A percentile compares a stretch with the other conserved stretches of the same genome.
phyloP scores from a whole-genome alignment of 2,888 invertebrate genomes.

The Melanargia galathea region DNA sequence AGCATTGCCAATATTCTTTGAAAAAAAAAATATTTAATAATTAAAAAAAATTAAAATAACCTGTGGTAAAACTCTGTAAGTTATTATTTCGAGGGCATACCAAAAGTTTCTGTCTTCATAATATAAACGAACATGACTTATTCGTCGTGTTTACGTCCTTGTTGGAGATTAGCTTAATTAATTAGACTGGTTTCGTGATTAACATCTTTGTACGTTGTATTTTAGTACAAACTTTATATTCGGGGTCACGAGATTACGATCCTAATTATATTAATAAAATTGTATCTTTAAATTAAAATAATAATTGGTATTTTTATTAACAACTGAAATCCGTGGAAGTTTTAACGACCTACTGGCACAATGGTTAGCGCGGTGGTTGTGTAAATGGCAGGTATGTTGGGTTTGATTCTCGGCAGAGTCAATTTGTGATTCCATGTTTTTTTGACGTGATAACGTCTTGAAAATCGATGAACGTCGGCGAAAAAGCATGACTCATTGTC shows the following conservation, averaged over 20 bases:
- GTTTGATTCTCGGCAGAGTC: too few species aligned
- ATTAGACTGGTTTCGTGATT: slow-evolving; percentile 36
- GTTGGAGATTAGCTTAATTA: slow-evolving; percentile 43
- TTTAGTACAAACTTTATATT: slow-evolving; percentile 27
- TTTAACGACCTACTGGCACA: not conserved
- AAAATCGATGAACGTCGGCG: too few species aligned
- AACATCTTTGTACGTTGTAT: slow-evolving; percentile 23
- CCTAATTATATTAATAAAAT: not conserved
- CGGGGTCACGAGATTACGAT: slow-evolving; percentile 23
- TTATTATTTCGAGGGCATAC: not conserved
- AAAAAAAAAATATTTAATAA: too few species aligned
- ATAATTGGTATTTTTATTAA: slow-evolving; percentile 6
- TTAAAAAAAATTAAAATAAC: too few species aligned
- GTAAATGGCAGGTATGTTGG: too few species aligned
- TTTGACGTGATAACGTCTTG: too few species aligned
- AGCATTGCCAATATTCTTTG: too few species aligned
- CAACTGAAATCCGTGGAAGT: not conserved
- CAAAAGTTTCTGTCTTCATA: slow-evolving; percentile 26
- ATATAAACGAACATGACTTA: slow-evolving; percentile 42
- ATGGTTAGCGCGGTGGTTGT: too few species aligned
- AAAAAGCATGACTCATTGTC: too few species aligned
- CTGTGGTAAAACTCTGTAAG: not conserved
- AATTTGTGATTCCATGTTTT: too few species aligned
- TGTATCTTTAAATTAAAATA: slow-evolving; percentile 17
- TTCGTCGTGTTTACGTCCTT: slow-evolving; percentile 40